phyloP scores from a whole-genome alignment of 2,888 invertebrate genomes.

The Apoda limacodes region DNA sequence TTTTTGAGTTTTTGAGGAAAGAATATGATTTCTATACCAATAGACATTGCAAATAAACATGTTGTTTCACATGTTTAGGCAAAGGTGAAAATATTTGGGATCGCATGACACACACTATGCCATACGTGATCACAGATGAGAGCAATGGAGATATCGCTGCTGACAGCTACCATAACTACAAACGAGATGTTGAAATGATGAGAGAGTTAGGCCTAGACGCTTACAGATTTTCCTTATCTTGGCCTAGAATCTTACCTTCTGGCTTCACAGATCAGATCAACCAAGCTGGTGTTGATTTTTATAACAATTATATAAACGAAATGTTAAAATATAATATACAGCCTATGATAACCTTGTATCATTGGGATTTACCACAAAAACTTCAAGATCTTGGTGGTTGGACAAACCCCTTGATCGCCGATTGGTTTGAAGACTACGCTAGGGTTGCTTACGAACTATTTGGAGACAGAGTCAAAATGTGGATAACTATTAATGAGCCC shows the following conservation, averaged over 20 bases:
- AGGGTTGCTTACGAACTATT: constrained; percentile 36
- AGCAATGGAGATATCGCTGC: constrained; percentile 69
- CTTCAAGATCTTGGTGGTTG: constrained; percentile 47
- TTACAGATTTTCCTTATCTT: constrained; percentile 69
- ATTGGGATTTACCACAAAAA: too few relatives aligned
- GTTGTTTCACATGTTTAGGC: too few relatives aligned
- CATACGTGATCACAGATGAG: constrained; percentile 57
- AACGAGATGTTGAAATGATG: constrained; percentile 57
- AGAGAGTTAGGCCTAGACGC: constrained; percentile 45
- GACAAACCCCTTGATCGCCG: constrained; percentile 37
- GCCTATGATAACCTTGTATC: too few relatives aligned
- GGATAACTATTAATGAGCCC: constrained; percentile 71
- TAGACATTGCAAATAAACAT: too few relatives aligned
- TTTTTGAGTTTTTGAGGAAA: too few relatives aligned
- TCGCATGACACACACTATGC: constrained; percentile 48
- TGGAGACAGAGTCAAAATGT: constrained; percentile 53
- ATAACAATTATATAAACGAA: constrained; percentile 67
- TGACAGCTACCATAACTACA: constrained; percentile 69
- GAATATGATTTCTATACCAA: too few relatives aligned
- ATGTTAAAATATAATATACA: too few relatives aligned
- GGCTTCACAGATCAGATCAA: constrained; percentile 63
- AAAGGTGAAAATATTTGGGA: constrained; percentile 73
- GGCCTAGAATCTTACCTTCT: constrained; percentile 71
- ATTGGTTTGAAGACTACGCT: too few relatives aligned
- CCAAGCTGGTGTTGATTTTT: constrained; percentile 68